Percentiles rank a stretch among this genome's conserved stretches.
Evolutionary conservation across 2,888 invertebrate species (phyloP).

Genomic region (Amphiduros pacificus): DNA sequence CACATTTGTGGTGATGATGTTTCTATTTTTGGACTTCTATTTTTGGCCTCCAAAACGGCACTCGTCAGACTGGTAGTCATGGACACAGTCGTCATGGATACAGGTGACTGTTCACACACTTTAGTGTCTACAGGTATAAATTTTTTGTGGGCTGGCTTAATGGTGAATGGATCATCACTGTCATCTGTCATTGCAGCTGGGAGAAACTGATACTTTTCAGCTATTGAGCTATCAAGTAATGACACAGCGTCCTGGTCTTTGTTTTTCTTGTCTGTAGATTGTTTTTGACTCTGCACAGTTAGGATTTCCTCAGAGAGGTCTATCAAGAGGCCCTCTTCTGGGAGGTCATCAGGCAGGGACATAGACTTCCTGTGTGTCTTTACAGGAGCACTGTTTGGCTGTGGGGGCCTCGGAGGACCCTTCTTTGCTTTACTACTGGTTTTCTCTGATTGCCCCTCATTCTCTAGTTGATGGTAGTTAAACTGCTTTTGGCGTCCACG

Average conservation of each 20-base stretch:
- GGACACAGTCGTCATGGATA: neutral
- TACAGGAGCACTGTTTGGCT: constrained; percentile 14
- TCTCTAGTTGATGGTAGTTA: constrained; percentile 61
- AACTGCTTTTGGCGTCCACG: constrained; percentile 70
- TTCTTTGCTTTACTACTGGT: neutral
- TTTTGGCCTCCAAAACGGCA: no score
- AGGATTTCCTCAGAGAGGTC: constrained; percentile 33
- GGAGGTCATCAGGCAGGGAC: constrained; percentile 2
- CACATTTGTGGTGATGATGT: no score
- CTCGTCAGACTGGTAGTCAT: neutral
- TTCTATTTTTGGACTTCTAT: no score
- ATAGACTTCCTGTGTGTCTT: no score
- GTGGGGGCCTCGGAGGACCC: constrained; percentile 10
- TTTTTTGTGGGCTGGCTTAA: neutral
- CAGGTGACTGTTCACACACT: no score
- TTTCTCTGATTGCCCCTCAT: neutral
- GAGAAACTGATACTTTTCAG: constrained; percentile 25
- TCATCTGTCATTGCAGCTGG: constrained; percentile 25
- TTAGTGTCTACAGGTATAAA: no score
- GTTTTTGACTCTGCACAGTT: neutral
- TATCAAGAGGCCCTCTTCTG: constrained; percentile 42
- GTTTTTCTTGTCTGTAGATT: neutral
- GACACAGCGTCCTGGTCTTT: constrained; percentile 6
- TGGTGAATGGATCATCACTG: constrained; percentile 25
- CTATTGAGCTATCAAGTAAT: constrained; percentile 24